phyloP scores from a whole-genome alignment of 2,797 vertebrate species.

The Hippocampus kuda region DNA sequence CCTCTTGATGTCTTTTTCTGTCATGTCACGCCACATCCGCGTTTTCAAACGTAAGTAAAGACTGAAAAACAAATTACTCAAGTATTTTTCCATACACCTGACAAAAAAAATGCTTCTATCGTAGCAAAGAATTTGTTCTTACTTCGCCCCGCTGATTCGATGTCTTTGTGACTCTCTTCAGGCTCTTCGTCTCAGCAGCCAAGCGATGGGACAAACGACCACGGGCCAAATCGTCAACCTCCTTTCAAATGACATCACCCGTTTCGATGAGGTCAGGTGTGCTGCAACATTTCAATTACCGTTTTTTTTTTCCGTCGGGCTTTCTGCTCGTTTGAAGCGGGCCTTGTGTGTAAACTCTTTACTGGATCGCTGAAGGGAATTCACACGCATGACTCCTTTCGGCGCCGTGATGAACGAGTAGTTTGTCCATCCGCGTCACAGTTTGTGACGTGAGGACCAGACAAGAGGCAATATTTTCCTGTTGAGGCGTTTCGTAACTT shows the following conservation, averaged over 20 bases:
- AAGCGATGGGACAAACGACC: slow-evolving; percentile 81
- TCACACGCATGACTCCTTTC: not conserved
- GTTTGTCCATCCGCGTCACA: no score
- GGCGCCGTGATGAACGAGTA: not conserved
- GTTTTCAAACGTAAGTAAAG: no score
- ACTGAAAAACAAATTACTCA: not conserved
- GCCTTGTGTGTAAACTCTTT: not conserved
- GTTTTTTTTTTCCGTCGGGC: not conserved
- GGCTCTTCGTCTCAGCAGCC: slow-evolving; percentile 80
- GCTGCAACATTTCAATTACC: not conserved
- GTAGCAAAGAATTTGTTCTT: not conserved
- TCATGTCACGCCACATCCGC: no score
- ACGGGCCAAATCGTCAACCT: slow-evolving; percentile 92
- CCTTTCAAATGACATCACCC: slow-evolving; percentile 88
- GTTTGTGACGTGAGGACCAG: no score
- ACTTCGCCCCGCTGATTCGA: not conserved
- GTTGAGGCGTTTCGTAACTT: no score
- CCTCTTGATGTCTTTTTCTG: no score
- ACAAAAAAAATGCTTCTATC: not conserved
- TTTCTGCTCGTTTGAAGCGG: not conserved
- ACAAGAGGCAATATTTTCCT: no score
- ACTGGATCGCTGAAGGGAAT: not conserved
- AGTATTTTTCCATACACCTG: not conserved
- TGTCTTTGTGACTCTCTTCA: slow-evolving; percentile 30
- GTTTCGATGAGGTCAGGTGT: slow-evolving; percentile 81